phyloP scores from a whole-genome alignment of 2,797 vertebrate genomes.

The Enteromius treurensis region DNA sequence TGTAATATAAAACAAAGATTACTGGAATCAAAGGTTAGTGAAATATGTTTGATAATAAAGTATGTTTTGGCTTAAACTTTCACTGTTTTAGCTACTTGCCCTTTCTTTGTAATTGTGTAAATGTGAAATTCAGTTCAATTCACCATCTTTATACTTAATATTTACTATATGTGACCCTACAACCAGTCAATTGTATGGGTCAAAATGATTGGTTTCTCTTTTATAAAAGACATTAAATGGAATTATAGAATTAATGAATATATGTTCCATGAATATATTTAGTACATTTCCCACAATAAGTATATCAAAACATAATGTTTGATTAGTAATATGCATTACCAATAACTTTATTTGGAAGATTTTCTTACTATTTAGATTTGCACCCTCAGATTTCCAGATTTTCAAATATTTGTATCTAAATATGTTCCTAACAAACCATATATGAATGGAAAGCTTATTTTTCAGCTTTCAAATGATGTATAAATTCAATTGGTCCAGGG shows the following conservation, averaged over 20 bases:
- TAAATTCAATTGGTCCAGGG: background rate
- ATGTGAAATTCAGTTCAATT: background rate
- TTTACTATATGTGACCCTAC: background rate
- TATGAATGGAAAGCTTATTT: no score
- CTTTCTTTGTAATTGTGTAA: background rate
- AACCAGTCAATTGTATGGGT: background rate
- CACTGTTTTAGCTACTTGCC: background rate
- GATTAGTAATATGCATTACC: background rate
- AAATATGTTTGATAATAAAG: background rate
- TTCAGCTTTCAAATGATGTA: background rate
- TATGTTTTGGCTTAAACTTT: background rate
- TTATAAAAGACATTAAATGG: background rate
- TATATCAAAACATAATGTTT: background rate
- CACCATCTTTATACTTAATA: background rate
- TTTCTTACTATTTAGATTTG: background rate
- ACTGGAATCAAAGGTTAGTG: background rate
- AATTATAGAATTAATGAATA: background rate
- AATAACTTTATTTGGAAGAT: background rate
- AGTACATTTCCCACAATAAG: background rate
- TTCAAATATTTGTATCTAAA: background rate
- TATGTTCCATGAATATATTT: background rate
- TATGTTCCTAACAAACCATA: background rate
- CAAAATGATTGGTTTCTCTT: background rate
- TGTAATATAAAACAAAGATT: background rate
- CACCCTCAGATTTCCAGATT: background rate